Percentiles rank a stretch among this genome's conserved stretches.
Conservation (phyloP, 2,888 invertebrate species). For the Philereme vetulata region DNA sequence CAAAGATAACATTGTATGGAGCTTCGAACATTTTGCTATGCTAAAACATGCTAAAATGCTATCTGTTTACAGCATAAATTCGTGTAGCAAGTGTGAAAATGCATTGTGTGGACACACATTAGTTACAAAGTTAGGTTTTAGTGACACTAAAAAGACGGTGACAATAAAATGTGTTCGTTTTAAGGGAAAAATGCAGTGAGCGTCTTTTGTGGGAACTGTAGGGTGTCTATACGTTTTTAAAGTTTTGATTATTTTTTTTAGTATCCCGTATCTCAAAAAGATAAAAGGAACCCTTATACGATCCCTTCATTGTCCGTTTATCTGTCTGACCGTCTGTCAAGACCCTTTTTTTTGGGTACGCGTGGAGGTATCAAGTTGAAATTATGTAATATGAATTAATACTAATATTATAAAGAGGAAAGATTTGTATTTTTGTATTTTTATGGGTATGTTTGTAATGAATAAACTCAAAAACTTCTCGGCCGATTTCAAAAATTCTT, state of each 20-base stretch:
- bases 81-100: neutral
- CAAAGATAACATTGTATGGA: neutral
- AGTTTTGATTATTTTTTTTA: neutral
- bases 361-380: no score
- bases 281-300: no score
- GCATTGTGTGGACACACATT: conserved; percentile 22
- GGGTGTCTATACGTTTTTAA: conserved; percentile 30
- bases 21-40: neutral
- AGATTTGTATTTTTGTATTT: no score
- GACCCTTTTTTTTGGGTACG: no score
- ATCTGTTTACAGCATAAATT: conserved; percentile 17
- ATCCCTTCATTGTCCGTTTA: no score
- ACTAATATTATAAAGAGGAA: no score
- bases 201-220: conserved; percentile 38
- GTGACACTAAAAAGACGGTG: conserved; percentile 46
- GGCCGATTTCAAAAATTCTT: no score
- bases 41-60: neutral
- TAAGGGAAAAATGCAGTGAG: conserved; percentile 43
- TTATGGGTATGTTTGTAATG: no score
- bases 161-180: conserved; percentile 47
- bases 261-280: no score
- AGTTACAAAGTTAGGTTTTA: conserved; percentile 47
- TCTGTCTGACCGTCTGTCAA: no score
- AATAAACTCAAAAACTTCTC: no score
- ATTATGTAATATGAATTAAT: no score